Conservation (phyloP, 2,888 invertebrate genomes). For the Argyra leucocephala region DNA sequence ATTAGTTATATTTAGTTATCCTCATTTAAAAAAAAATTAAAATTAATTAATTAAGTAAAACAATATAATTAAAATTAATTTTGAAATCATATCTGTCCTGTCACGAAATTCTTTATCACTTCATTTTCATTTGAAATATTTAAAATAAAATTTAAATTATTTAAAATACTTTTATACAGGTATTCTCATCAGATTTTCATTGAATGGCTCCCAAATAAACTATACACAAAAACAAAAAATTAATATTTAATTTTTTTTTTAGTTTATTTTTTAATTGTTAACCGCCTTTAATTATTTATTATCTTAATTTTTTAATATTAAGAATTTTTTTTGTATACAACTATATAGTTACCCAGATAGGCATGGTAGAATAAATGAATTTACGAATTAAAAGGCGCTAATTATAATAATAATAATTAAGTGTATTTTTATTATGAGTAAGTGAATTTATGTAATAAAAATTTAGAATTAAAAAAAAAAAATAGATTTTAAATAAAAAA, state of each 20-base stretch:
- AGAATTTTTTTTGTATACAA: background rate
- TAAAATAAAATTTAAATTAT: background rate
- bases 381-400: background rate
- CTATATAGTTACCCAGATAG: background rate
- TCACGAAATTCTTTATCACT: constrained; percentile 2
- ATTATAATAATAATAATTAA: background rate
- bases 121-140: background rate
- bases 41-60: too few relatives aligned
- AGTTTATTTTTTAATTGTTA: too few relatives aligned
- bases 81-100: background rate
- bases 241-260: too few relatives aligned
- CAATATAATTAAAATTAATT: too few relatives aligned
- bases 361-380: background rate
- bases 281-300: too few relatives aligned
- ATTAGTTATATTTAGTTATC: too few relatives aligned
- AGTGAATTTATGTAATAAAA: too few relatives aligned
- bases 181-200: too few relatives aligned
- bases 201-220: background rate
- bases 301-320: too few relatives aligned
- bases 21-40: too few relatives aligned
- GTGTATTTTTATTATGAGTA: background rate
- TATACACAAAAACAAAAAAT: background rate
- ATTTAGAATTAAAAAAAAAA: too few relatives aligned
- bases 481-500: background rate
- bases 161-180: too few relatives aligned